Evolutionary conservation across 2,113 vertebrate species (phyloP).

Genomic region (Corydoras maculifer): DNA sequence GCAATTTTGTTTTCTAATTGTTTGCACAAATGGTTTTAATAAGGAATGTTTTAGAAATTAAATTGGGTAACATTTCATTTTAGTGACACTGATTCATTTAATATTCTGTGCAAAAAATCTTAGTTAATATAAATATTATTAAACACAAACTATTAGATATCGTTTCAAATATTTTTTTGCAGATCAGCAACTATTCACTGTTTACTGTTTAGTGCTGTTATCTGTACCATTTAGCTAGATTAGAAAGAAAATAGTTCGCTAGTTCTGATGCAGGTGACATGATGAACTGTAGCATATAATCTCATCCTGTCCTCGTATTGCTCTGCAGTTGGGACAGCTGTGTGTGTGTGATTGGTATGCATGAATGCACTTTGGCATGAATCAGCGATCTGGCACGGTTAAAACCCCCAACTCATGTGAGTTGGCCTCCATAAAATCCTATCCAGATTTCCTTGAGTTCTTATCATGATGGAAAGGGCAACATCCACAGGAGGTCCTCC

Average conservation of each 20-base stretch:
- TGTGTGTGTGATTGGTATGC: conserved; percentile 18
- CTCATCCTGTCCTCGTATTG: neutral
- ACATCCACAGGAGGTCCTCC: conserved; percentile 43
- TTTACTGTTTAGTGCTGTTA: conserved; percentile 1
- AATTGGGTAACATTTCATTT: neutral
- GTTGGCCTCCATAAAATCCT: conserved; percentile 46
- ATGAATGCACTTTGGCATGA: conserved; percentile 22
- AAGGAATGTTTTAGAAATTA: conserved; percentile 8
- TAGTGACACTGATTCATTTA: conserved; percentile 8
- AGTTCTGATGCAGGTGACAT: conserved; percentile 1
- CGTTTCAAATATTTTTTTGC: neutral
- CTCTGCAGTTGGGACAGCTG: conserved; percentile 36
- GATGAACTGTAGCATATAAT: neutral
- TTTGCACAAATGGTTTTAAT: conserved; percentile 13
- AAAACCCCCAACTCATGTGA: conserved; percentile 39
- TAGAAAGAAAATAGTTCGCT: neutral
- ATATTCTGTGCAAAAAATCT: neutral
- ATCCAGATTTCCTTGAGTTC: conserved; percentile 43
- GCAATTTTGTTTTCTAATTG: conserved; percentile 1
- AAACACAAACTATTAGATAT: neutral
- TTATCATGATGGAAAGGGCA: conserved; percentile 47
- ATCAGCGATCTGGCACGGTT: conserved; percentile 34
- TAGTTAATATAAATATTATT: neutral
- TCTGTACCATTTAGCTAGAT: neutral
- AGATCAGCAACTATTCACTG: neutral